Base-by-base conservation (phyloP, 2,113 vertebrate species). In the Sapajus apella region DNA sequence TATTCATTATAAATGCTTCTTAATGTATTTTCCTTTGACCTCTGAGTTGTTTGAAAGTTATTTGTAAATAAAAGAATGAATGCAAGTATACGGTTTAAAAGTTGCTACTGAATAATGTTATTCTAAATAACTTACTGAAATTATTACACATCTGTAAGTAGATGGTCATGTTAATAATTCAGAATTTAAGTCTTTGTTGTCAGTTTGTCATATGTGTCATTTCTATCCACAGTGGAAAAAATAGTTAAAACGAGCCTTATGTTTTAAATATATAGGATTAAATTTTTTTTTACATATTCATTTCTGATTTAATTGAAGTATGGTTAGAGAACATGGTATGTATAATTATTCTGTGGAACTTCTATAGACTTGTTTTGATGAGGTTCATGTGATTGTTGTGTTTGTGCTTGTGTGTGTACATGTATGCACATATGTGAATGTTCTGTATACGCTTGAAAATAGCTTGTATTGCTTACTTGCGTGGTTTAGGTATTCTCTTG, bases 321-420 rank as follows among this genome's bases (percentile, higher is more conserved):
- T 97, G 4, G 20, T 47, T 79, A 87, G 43, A 95, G 80, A 85
- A 73, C 68, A 56, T 73, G n/a, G 8, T 66, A 35, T 77, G 20
- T 75, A 25, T 90, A 77, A 76, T 89, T 85, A 85, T 45, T 92
- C 61, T 79, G 27, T 97, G 50, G 50, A 12, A 92, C 47, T 97
- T 82, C 66, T 52, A 9, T n/a, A 92, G 68, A 79, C 50, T 87
- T 87, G 7, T 81, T 95, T 80, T 85, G 77, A 61, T 40, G 37
- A 40, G 37, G 61, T 30, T 17, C 70, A 70, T 8, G 45, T 90
- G 9, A 82, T 72, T 84, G 20, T 30, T 79, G 2, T 79, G 30
- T 89, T 25, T 94, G 10, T 89, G 20, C 25, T 95, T 80, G n/a
- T 82, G 21, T 81, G 10, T 81, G 6, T 47, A 6, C 8, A 13